Base-by-base conservation (phyloP, 2,888 invertebrate species). In the Erebia ligea region DNA sequence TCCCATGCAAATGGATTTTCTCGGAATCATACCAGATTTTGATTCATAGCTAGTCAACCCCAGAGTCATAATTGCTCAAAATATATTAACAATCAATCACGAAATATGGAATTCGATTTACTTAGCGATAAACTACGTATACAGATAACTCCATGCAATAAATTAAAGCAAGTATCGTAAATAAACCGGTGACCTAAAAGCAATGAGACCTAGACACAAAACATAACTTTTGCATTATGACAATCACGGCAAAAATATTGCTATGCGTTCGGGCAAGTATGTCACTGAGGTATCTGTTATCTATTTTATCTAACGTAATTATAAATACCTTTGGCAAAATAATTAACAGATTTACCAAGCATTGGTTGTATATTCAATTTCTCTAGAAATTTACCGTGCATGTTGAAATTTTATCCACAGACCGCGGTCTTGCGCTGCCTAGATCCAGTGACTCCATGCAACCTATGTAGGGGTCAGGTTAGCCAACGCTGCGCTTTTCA, bases 161-260 rank as follows among this genome's bases (percentile, higher is more conserved):
- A 78, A 77, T 78, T 75, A 75, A 73, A 73, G 57, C 72, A 67
- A 70, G 71, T 76, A 72, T 78, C 78, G 77, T 78, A 76, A 79
- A 79, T 76, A 79, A 73, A 69, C 75, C 71, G 70, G 68, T 75
- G 76, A 79, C 79, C 78, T 75, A 76, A 76, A 77, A 76, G 74
- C 78, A 76, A 76, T 74, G 75, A 75, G 76, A 72, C 73, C 73
- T 73, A 74, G 73, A 74, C 76, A 76, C 78, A 79, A 76, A 78
- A 77, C 77, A 80, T 79, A 76, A 77, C 74, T 77, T 73, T 77
- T 77, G 76, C 80, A 78, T 80, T 76, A 77, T 76, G 74, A 74
- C 74, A 74, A 73, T 74, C 74, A 65, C 57, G 50, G 67, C 74
- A 67, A 74, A 74, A 74, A 74, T 74, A 74, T 73, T 64, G 68